Conservation (phyloP, 2,888 invertebrate genomes). For the Tiliacea citrago region DNA sequence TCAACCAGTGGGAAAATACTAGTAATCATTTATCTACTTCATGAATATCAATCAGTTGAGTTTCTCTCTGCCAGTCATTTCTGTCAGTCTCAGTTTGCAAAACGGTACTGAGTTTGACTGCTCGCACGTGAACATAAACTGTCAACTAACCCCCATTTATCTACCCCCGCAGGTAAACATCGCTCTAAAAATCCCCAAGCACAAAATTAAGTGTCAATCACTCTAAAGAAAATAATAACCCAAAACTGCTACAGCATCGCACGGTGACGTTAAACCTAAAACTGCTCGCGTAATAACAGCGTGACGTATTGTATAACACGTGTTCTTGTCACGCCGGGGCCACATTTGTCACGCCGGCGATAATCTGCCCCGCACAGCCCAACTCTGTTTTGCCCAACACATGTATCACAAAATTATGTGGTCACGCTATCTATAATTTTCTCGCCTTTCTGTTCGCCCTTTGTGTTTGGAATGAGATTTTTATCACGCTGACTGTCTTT, state of each 20-base stretch:
- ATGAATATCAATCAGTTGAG: not conserved
- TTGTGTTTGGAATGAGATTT: constrained; percentile 59
- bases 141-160: constrained; percentile 14
- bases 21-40: not conserved
- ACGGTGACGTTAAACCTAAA: constrained; percentile 59
- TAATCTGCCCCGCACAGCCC: constrained; percentile 62
- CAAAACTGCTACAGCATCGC: constrained; percentile 50
- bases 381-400: constrained; percentile 59
- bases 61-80: too few relatives aligned
- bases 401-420: constrained; percentile 57
- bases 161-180: constrained; percentile 22
- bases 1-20: too few relatives aligned
- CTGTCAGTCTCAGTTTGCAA: not conserved
- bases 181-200: constrained; percentile 7
- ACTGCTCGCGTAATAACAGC: constrained; percentile 61
- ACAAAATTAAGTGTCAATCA: constrained; percentile 53
- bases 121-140: constrained; percentile 10
- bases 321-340: constrained; percentile 66
- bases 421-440: constrained; percentile 57
- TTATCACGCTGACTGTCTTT: constrained; percentile 52
- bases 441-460: constrained; percentile 38
- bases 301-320: constrained; percentile 67
- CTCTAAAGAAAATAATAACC: constrained; percentile 55
- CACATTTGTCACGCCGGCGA: constrained; percentile 67
- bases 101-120: constrained; percentile 25